Evolutionary conservation across 2,113 vertebrate genomes (phyloP), one percentile per base, ranked within the genome.

Genomic region (Pogonocichla stellata): DNA sequence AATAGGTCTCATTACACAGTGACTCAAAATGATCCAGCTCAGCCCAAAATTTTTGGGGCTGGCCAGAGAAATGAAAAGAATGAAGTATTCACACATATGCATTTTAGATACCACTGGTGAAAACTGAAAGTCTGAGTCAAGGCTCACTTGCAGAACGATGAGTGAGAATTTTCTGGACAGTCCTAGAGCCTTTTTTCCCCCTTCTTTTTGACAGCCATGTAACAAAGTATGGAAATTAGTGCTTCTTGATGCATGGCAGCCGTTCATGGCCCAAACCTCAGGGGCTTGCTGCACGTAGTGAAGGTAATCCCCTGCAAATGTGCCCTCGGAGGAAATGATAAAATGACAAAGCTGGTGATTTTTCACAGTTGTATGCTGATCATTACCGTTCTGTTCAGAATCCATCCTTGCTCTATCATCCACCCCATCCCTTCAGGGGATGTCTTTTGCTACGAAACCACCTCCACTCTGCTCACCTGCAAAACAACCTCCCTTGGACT

Each of bases 261-360:
- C 2, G 1, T 6, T 57, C 45, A 5, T 6, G 12, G 47, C 58
- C 79, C 25, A 26, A 24, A 9, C 5, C 72, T 65, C n/a, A 14
- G 67, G 71, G 40, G 29, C 22, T 45, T 80, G 53, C 45, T 80
- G 0, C n/a, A 6, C 0, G 0, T 9, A 42, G 36, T 12, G 22
- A 57, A 47, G 42, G 23, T 25, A 34, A 77, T 56, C 54, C 78
- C 26, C 19, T 50, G 23, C 22, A 86, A 40, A 86, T 64, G 7
- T 1, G 6, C 19, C 40, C 66, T 29, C 17, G 50, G n/a, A 78
- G 57, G 62, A 42, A 45, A 69, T 0, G 1, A 29, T 14, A 9
- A 36, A 45, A 29, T 3, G 40, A 70, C 33, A 53, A 72, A 75
- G 5, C 18, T 61, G 17, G 14, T 22, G 42, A 18, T 42, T 86